Percentiles rank a stretch among this genome's conserved stretches.
Conservation (phyloP, 1,140 invertebrate species). For the Carposina sasakii region DNA sequence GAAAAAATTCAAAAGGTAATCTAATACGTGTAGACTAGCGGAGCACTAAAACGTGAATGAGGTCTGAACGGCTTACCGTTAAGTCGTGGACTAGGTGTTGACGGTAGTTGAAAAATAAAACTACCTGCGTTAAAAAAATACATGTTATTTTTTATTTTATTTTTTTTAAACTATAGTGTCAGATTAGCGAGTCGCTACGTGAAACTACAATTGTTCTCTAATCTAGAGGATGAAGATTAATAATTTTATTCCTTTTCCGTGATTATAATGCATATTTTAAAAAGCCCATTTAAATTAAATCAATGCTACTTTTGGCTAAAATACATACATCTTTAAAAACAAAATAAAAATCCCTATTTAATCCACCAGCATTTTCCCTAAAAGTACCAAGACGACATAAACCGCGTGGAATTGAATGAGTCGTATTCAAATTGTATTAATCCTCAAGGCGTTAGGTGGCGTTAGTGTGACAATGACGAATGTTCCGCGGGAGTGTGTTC, state of each 20-base stretch:
- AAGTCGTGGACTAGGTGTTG: not conserved
- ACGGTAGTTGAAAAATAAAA: not conserved
- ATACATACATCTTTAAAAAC: too few species aligned
- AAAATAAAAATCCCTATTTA: too few species aligned
- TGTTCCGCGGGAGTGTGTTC: too few species aligned
- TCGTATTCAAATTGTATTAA: conserved; percentile 25
- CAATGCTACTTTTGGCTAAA: too few species aligned
- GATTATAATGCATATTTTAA: too few species aligned
- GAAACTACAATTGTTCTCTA: not conserved
- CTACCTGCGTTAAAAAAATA: too few species aligned
- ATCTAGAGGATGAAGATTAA: not conserved
- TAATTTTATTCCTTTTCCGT: too few species aligned
- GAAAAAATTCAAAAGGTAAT: not conserved
- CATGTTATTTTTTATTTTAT: not conserved
- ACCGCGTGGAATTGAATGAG: too few species aligned
- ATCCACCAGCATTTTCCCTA: too few species aligned
- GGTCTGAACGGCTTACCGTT: not conserved
- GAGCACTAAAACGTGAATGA: conserved; percentile 1
- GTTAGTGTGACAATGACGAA: conserved; percentile 32
- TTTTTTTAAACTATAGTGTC: conserved; percentile 1
- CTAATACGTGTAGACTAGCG: not conserved
- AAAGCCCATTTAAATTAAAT: too few species aligned
- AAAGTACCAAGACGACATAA: too few species aligned
- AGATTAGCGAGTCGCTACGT: not conserved
- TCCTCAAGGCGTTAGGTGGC: conserved; percentile 23